A percentile compares a stretch with the other conserved stretches of the same genome.
phyloP scores from a whole-genome alignment of 2,113 vertebrate species.

The Burhinus bistriatus region DNA sequence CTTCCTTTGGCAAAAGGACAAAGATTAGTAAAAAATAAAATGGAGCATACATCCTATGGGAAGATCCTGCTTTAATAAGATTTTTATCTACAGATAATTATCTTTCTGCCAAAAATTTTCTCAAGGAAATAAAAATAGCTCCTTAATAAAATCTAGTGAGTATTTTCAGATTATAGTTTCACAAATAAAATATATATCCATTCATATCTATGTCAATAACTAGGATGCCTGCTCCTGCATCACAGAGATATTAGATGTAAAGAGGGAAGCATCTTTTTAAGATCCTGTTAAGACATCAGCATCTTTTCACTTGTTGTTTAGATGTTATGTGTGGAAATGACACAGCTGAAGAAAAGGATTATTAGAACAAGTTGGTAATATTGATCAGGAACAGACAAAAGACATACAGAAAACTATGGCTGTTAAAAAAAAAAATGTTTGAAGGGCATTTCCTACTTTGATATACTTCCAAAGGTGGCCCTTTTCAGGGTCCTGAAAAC shows the following conservation, averaged over 20 bases:
- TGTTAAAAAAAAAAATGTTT: neutral
- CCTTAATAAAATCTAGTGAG: neutral
- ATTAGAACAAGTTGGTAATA: neutral
- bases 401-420: neutral
- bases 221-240: neutral
- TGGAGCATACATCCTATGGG: neutral
- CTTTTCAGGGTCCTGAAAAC: neutral
- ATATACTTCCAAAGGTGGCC: neutral
- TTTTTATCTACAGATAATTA: neutral
- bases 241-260: neutral
- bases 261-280: neutral
- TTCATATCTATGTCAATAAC: neutral
- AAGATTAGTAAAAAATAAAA: neutral
- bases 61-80: neutral
- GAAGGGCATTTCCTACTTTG: neutral
- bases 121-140: neutral
- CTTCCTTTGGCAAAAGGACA: neutral
- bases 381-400: neutral
- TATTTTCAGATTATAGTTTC: neutral
- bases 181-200: neutral
- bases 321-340: neutral
- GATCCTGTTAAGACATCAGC: neutral
- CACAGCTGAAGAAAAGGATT: neutral
- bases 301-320: neutral
- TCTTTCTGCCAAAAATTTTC: neutral